Percentiles rank a stretch among this genome's conserved stretches.
These are phyloP conservation scores for Picus viridis DNA, from an alignment of 2,797 vertebrate genomes.

Conservation along the genomic window DNA sequence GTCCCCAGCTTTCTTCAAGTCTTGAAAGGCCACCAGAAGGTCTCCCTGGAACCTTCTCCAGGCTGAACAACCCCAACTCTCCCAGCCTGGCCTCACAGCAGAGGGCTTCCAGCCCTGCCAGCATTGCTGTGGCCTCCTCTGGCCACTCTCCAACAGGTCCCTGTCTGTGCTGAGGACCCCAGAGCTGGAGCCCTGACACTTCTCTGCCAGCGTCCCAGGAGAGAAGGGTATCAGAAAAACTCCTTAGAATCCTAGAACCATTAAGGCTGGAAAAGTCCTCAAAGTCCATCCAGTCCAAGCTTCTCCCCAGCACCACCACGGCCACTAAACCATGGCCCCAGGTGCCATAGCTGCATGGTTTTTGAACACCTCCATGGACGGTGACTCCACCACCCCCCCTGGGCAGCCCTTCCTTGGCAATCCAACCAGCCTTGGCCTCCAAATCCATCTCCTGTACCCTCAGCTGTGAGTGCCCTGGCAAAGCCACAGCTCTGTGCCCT, in stretches of 20 bases:
- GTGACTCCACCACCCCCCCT: no score
- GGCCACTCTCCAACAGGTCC: no score
- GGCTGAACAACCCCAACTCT: no score
- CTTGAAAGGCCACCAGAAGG: neutral
- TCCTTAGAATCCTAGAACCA: no score
- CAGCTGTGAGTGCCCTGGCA: neutral
- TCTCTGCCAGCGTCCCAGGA: neutral
- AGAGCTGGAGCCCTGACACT: neutral
- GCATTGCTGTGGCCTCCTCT: neutral
- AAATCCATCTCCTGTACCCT: neutral
- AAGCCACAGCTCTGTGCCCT: neutral
- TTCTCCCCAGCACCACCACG: no score
- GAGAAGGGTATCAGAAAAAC: neutral
- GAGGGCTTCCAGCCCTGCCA: neutral
- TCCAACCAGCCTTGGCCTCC: accelerated
- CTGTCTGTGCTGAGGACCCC: neutral
- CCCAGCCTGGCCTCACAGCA: no score
- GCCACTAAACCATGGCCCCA: no score
- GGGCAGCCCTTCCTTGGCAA: neutral
- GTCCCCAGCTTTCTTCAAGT: neutral
- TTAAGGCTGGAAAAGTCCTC: no score
- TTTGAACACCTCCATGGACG: no score
- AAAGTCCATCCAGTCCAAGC: no score
- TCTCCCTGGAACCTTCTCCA: neutral
- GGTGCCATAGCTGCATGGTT: no score